Base-by-base conservation (phyloP, 2,113 vertebrate genomes). In the Eira barbara region DNA sequence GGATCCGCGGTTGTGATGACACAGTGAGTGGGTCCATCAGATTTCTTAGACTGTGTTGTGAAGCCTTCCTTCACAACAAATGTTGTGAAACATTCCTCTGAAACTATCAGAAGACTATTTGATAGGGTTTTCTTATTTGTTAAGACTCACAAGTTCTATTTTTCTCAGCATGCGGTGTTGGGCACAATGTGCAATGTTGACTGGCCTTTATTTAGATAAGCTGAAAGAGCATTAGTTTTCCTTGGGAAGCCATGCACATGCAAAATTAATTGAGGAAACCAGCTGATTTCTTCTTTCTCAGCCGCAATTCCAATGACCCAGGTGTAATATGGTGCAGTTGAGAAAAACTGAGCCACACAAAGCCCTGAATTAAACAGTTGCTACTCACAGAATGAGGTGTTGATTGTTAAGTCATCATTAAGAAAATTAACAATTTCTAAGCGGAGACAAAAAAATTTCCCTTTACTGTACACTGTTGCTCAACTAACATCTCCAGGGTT, bases 341-440 rank as follows among this genome's bases (percentile, higher is more conserved):
- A 94, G 78, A 98, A 97, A 98, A 96, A 25, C 27, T 20, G 97
- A 91, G 21, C 89, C 67, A 74, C 18, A 74, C 25, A 97, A 97
- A 91, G 9, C 10, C 84, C 20, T 95, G n/a, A 57, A 67, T 61
- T 92, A 42, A 34, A 91, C 18, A 94, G 29, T 93, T 98, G 82
- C 57, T 96, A 31, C 93, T 96, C 80, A 81, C 49, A 96, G 11
- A 0, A 0, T 59, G 76, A 91, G 23, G 74, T 85, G 52, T 82
- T 93, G 82, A 80, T 89, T 94, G 4, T 94, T 83, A 97, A 94
- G 36, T 39, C 39, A 91, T 94, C 57, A 90, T 90, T 2, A 65
- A 79, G n/a, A 96, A 98, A 98, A 97, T 92, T 65, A 95, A 49
- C 52, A 81, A 67, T 97, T 97, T 97, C 73, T 92, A 97, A 91